phyloP scores from a whole-genome alignment of 2,797 vertebrate genomes.

The Sebastes vulpes region DNA sequence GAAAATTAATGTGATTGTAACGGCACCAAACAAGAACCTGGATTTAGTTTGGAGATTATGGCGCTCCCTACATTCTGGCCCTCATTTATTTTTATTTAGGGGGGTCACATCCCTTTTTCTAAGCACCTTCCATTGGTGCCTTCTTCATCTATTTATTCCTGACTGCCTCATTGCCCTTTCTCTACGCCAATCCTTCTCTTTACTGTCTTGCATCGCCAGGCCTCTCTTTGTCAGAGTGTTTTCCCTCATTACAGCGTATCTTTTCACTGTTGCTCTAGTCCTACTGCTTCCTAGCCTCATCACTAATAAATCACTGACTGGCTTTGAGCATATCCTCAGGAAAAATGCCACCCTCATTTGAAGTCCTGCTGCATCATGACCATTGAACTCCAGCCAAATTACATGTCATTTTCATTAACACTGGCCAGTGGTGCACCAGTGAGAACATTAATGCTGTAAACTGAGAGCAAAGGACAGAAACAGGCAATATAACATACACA shows the following conservation, averaged over 20 bases:
- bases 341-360: not conserved
- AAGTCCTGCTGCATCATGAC: not conserved
- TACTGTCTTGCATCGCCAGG: not conserved
- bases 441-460: not conserved
- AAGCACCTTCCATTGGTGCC: not conserved
- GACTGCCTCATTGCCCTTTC: not conserved
- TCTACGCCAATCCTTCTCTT: not conserved
- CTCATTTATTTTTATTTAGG: conserved; percentile 35
- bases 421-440: not conserved
- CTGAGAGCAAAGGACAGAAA: not conserved
- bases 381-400: conserved; percentile 4
- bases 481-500: not conserved
- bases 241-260: not conserved
- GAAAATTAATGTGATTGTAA: conserved; percentile 1
- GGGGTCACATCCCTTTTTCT: conserved; percentile 15
- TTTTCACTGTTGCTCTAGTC: not conserved
- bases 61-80: not conserved
- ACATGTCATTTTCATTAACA: not conserved
- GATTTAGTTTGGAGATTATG: conserved; percentile 24
- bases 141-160: conserved; percentile 18
- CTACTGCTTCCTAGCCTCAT: not conserved
- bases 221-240: conserved; percentile 3
- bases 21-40: not conserved
- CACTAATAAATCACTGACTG: not conserved
- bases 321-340: not conserved